phyloP scores from a whole-genome alignment of 2,888 invertebrate species.

The Agrotis segetum region DNA sequence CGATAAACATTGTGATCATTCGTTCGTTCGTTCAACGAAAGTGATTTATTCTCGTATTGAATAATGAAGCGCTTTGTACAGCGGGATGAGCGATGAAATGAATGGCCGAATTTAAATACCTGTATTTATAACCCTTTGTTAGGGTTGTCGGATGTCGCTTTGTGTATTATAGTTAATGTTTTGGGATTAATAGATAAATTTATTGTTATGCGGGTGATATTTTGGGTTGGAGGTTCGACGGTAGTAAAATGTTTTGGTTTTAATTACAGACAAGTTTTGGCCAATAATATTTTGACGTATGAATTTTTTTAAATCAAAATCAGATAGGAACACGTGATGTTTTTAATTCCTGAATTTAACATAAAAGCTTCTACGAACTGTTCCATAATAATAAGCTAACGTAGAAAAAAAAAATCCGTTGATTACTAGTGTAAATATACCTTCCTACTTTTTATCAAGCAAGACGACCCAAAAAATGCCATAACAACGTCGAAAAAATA shows the following conservation, averaged over 20 bases:
- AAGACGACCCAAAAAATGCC: neutral
- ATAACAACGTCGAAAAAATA: neutral
- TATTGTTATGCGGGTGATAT: constrained; percentile 59
- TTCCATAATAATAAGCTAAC: neutral
- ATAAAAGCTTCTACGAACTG: neutral
- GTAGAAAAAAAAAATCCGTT: too few species aligned
- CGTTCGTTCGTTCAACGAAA: constrained; percentile 62
- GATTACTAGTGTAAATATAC: too few species aligned
- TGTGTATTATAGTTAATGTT: constrained; percentile 63
- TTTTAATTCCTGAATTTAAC: neutral
- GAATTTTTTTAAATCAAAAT: neutral
- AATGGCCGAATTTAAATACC: constrained; percentile 69
- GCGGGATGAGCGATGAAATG: constrained; percentile 68
- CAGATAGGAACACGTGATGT: neutral
- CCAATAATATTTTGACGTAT: neutral
- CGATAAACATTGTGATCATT: constrained; percentile 63
- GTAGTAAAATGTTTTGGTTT: constrained; percentile 39
- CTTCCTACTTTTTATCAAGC: neutral
- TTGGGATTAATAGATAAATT: constrained; percentile 65
- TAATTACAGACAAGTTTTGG: constrained; percentile 33
- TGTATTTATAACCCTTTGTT: constrained; percentile 68
- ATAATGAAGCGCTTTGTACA: constrained; percentile 72
- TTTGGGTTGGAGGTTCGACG: constrained; percentile 21
- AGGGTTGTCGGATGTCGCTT: constrained; percentile 61
- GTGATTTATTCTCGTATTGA: constrained; percentile 68